phyloP scores from a whole-genome alignment of 2,797 vertebrate species.

The Poeciliopsis turneri region DNA sequence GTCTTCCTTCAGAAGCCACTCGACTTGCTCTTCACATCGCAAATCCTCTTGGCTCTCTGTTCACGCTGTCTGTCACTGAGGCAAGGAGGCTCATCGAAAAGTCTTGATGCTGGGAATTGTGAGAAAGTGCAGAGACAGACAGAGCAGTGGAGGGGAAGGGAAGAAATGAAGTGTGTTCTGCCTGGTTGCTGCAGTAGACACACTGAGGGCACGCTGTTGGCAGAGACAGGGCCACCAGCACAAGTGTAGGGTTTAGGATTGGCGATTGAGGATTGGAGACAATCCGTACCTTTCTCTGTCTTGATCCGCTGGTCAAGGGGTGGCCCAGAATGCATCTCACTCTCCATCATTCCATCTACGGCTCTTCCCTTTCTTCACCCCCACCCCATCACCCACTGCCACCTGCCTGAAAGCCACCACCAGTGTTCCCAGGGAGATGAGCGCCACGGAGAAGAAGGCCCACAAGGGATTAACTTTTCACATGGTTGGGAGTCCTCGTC shows the following conservation, averaged over 20 bases:
- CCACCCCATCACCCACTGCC: constrained; percentile 49
- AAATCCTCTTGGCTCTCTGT: constrained; percentile 73
- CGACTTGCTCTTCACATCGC: constrained; percentile 74
- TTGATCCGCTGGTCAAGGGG: constrained; percentile 38
- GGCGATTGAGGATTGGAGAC: constrained; percentile 25
- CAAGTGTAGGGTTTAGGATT: constrained; percentile 50
- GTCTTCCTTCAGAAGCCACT: constrained; percentile 81
- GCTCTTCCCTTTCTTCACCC: constrained; percentile 35
- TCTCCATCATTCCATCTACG: constrained; percentile 57
- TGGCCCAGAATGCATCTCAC: constrained; percentile 62
- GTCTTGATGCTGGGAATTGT: constrained; percentile 62
- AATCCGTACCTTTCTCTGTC: constrained; percentile 24
- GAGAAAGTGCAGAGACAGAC: constrained; percentile 42
- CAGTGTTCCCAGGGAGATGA: constrained; percentile 88
- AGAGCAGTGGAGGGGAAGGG: constrained; percentile 16
- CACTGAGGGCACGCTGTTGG: constrained; percentile 4
- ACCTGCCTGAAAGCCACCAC: constrained; percentile 76
- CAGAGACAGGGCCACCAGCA: constrained; percentile 14
- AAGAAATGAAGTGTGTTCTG: constrained; percentile 14
- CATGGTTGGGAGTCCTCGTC: constrained; percentile 87
- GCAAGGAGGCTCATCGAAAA: constrained; percentile 76
- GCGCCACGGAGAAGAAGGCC: constrained; percentile 81
- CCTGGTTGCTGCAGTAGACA: background rate
- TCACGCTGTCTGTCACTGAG: constrained; percentile 75
- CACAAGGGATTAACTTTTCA: constrained; percentile 89